Base-by-base conservation (phyloP, 2,888 invertebrate species). In the Ashinkailepas kermadecensis region DNA sequence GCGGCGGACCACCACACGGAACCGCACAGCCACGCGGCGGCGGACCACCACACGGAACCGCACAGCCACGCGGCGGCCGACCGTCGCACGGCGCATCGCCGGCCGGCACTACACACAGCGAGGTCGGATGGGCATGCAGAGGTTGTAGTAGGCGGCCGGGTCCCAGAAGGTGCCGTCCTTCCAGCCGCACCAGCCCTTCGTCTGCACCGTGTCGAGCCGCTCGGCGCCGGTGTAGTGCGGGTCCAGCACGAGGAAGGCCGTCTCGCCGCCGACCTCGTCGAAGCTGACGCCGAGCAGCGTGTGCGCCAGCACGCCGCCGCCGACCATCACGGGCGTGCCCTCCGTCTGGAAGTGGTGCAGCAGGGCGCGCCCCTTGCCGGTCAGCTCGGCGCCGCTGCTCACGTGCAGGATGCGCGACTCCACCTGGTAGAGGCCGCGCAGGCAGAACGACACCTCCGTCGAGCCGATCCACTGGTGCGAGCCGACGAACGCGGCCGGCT, bases 311-410 rank as follows among this genome's bases (percentile, higher is more conserved):
- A 97, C 96, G 84, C 98, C 99, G 54, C 99, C 99, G 86, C 98
- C 99, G 85, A 99, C 98, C 99, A 99, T 99, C 82, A 99, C 91
- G 54, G 99, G 99, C 58, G 96, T 95, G 81, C 99, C 99, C 86
- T 96, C 93, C 78, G 91, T 93, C 85, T 93, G 91, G 87, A 99
- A 99, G 89, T 99, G 99, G 87, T 93, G 90, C 6, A 93, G 90
- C 84, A 99, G 89, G 86, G 96, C 95, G 57, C 94, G 91, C 11
- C 93, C 95, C 86, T 94, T 92, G 59, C 90, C 90, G 11, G 91
- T 90, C 87, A 99, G 88, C 85, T 99, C 97, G 62, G 91, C 90
- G 13, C 99, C 99, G 39, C 92, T 93, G 85, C 92, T 92, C 0
- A 96, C 95, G 86, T 93, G 93, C 83, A 97, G 89, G 84, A 99